A percentile compares a stretch with the other conserved stretches of the same genome.
These are phyloP conservation scores for Onychomys arenicola DNA, from an alignment of 2,797 vertebrate species.

Conservation along the genomic window DNA sequence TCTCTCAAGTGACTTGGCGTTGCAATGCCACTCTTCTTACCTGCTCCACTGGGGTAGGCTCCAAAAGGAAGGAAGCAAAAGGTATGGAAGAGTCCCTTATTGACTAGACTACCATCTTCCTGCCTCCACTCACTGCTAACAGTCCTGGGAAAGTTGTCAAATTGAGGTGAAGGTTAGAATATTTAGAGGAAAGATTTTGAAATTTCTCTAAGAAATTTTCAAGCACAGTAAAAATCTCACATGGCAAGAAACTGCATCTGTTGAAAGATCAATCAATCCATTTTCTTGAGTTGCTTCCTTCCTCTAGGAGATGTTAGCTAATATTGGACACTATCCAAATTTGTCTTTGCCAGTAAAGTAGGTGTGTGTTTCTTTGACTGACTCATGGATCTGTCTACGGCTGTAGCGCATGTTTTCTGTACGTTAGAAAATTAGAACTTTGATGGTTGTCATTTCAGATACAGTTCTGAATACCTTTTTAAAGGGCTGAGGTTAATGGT, in stretches of 20 bases:
- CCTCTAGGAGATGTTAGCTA: constrained; percentile 72
- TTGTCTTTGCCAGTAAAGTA: constrained; percentile 51
- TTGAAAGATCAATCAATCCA: constrained; percentile 77
- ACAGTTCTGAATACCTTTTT: not conserved
- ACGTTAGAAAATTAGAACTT: constrained; percentile 32
- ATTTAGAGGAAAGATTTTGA: constrained; percentile 69
- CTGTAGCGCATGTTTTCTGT: not conserved
- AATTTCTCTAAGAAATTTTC: constrained; percentile 33
- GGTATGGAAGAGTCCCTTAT: not conserved
- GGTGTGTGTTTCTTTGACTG: not conserved
- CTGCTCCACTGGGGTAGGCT: not conserved
- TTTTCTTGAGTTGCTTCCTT: constrained; percentile 76
- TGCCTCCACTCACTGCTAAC: not conserved
- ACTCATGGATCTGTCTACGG: constrained; percentile 14
- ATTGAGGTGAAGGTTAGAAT: constrained; percentile 59
- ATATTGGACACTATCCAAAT: constrained; percentile 48
- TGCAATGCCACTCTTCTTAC: not conserved
- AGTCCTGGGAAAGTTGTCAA: constrained; percentile 37
- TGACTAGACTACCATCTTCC: not conserved
- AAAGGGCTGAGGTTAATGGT: constrained; percentile 45
- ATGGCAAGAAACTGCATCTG: constrained; percentile 68
- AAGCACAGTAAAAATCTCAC: constrained; percentile 71
- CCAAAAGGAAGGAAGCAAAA: constrained; percentile 29
- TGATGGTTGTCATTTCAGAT: constrained; percentile 16
- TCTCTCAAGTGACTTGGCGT: constrained; percentile 38